phyloP scores from a whole-genome alignment of 2,113 vertebrate genomes.

The Myodes glareolus region DNA sequence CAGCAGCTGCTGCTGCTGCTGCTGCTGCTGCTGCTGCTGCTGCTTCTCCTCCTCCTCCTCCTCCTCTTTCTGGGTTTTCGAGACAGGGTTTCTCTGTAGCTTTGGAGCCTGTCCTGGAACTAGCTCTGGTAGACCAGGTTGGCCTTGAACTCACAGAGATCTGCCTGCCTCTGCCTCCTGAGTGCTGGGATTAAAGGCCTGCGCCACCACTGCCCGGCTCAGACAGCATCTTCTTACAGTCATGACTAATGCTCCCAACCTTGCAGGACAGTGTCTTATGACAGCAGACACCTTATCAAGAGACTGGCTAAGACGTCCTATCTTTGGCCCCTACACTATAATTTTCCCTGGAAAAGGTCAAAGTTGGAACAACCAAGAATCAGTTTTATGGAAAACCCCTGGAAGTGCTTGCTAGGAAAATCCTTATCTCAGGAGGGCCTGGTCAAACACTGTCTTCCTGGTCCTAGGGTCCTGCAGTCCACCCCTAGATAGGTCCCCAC shows the following conservation, averaged over 20 bases:
- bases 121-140: too few relatives aligned
- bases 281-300: not conserved
- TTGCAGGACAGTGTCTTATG: not conserved
- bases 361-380: not conserved
- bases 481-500: too few relatives aligned
- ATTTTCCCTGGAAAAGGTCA: not conserved
- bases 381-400: not conserved
- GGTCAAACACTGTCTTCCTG: too few relatives aligned
- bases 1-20: too few relatives aligned
- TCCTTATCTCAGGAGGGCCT: rapidly evolving
- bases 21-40: too few relatives aligned
- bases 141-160: too few relatives aligned
- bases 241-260: not conserved
- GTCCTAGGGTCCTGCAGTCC: not conserved
- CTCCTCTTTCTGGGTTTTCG: too few relatives aligned
- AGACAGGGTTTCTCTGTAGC: too few relatives aligned
- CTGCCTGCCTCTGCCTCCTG: too few relatives aligned
- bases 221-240: not conserved
- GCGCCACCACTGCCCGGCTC: not conserved
- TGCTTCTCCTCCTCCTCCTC: too few relatives aligned
- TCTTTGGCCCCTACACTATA: not conserved
- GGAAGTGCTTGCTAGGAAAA: not conserved
- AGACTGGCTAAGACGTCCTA: not conserved
- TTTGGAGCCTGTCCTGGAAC: too few relatives aligned
- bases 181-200: too few relatives aligned